Base-by-base conservation (phyloP, 2,888 invertebrate genomes). In the Empis stercorea region DNA sequence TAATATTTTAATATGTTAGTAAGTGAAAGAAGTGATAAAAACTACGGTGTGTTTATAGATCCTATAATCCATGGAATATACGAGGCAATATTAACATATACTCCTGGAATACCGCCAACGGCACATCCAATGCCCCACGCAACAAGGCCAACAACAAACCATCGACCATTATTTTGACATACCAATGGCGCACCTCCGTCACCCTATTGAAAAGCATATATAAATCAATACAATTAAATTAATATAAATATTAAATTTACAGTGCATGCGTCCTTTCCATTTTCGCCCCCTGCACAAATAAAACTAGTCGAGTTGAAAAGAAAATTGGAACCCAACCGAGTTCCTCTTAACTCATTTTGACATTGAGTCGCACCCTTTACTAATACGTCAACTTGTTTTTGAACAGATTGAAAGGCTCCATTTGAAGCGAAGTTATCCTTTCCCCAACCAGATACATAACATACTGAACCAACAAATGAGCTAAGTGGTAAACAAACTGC, bases 391-490 rank as follows among this genome's bases (percentile, higher is more conserved):
- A 87, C 85, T 64, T 87, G 78, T 59, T 83, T 84, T 60, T 84
- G 67, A 32, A 82, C 80, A 53, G 76, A 75, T 62, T 84, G 66
- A 46, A 62, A 67, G 7, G 61, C 59, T 5, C 66, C 66, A 3
- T 58, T 60, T 13, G 69, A 45, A 58, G 69, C 72, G 51, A 85
- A 93, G 54, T 81, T 79, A 54, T 86, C 74, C 61, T 87, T 85
- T 13, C 93, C 93, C 89, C 92, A 93, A 11, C 93, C 93, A n/a
- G 84, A 72, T 0, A 85, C 83, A 70, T 73, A 75, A 58, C 67
- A 59, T 56, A 62, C 73, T 60, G 74, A 73, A 13, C 78, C 78
- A 44, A 72, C 63, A 56, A 70, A 70, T 51, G 68, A 54, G 1
- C 71, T 56, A 1, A 74, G 63, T 3, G 68, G 68, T 45, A 81